Conservation (phyloP, 2,797 vertebrate species). For the Ptychadena robeensis region DNA sequence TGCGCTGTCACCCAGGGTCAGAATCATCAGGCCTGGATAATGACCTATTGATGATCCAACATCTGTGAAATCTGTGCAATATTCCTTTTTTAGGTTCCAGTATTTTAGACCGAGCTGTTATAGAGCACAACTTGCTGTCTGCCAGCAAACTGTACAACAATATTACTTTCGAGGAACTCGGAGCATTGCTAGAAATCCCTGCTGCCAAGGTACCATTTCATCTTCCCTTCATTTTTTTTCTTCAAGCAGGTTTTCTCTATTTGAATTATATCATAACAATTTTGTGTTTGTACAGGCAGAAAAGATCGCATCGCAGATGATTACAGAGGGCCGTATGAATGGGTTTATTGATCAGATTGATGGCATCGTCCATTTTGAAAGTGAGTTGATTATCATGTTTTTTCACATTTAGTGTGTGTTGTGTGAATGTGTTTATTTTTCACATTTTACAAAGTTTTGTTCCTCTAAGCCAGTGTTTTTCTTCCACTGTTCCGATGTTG, state of each 20-base stretch:
- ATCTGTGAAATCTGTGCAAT: neutral
- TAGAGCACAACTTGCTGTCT: constrained; percentile 96
- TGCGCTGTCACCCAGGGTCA: too few relatives aligned
- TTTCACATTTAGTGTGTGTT: too few relatives aligned
- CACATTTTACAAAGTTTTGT: too few relatives aligned
- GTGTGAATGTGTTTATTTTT: too few relatives aligned
- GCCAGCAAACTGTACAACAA: constrained; percentile 99
- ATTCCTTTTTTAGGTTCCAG: constrained; percentile 86
- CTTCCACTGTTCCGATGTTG: too few relatives aligned
- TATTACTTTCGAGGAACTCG: constrained; percentile 97
- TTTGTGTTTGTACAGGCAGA: constrained; percentile 81
- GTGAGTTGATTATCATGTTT: constrained; percentile 79
- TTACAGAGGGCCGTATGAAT: constrained; percentile 98
- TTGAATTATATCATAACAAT: neutral
- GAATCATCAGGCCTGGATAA: too few relatives aligned
- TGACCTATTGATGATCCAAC: too few relatives aligned
- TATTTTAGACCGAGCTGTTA: constrained; percentile 97
- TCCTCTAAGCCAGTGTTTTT: too few relatives aligned
- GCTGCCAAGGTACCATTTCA: constrained; percentile 87
- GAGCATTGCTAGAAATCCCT: constrained; percentile 95
- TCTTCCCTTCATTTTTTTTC: neutral
- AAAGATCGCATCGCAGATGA: constrained; percentile 99
- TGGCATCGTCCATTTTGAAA: constrained; percentile 98
- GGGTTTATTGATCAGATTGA: constrained; percentile 99
- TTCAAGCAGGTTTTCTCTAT: neutral